Percentiles rank a stretch among this genome's conserved stretches.
Conservation (phyloP, 2,888 invertebrate species). For the Gari tellinella region DNA sequence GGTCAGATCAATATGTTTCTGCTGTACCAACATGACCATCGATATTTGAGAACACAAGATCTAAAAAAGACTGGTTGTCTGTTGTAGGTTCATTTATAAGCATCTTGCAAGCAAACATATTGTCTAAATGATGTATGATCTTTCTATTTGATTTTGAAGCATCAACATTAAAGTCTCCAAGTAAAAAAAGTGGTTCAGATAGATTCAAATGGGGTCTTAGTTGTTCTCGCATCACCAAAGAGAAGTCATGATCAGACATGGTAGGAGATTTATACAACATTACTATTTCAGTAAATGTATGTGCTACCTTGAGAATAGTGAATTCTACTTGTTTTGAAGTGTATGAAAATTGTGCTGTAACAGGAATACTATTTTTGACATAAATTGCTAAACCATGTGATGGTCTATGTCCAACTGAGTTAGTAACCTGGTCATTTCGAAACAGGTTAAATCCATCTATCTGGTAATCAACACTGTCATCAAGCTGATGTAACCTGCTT, state of each 20-base stretch:
- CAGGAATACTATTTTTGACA: slow-evolving; percentile 24
- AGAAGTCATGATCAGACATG: slow-evolving; percentile 4
- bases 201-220: slow-evolving; percentile 1
- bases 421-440: slow-evolving; percentile 26
- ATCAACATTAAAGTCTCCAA: slow-evolving; percentile 38
- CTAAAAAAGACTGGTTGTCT: slow-evolving; percentile 32
- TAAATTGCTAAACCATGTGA: slow-evolving; percentile 42
- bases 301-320: slow-evolving; percentile 1
- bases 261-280: slow-evolving; percentile 26
- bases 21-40: slow-evolving; percentile 14
- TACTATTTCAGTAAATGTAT: slow-evolving; percentile 12
- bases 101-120: slow-evolving; percentile 18
- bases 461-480: no score
- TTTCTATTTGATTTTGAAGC: slow-evolving; percentile 13
- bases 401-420: slow-evolving; percentile 19
- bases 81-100: slow-evolving; percentile 29
- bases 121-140: slow-evolving; percentile 5
- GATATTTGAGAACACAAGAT: slow-evolving; percentile 31
- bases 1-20: slow-evolving; percentile 42
- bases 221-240: slow-evolving; percentile 1
- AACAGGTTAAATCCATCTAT: slow-evolving; percentile 29
- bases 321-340: slow-evolving; percentile 11
- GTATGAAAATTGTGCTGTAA: slow-evolving; percentile 1
- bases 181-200: slow-evolving; percentile 16
- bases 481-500: slow-evolving; percentile 1